Evolutionary conservation across 2,797 vertebrate species (phyloP).

Genomic region (Moxostoma hubbsi): DNA sequence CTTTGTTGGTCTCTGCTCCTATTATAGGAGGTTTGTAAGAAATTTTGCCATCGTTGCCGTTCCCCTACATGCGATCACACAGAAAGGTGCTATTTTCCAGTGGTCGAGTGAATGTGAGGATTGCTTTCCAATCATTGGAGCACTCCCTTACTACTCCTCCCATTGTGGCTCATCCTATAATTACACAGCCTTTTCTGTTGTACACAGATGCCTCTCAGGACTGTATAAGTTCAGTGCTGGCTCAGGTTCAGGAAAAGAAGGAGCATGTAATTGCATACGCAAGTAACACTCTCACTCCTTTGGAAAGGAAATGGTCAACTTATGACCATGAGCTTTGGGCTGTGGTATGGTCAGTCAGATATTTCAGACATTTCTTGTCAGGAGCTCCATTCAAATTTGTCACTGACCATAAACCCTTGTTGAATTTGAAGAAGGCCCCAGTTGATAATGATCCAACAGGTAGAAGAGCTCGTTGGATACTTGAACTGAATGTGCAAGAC

Average conservation of each 20-base stretch:
- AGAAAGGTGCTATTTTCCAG: conserved; percentile 27
- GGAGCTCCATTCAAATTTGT: background rate
- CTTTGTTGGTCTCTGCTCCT: too few species aligned
- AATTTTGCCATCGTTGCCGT: conserved; percentile 25
- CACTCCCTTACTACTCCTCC: conserved; percentile 19
- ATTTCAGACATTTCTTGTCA: conserved; percentile 3
- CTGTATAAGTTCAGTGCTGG: conserved; percentile 38
- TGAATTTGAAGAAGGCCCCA: background rate
- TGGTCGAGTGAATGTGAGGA: conserved; percentile 28
- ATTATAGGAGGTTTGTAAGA: conserved; percentile 44
- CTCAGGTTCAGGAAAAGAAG: conserved; percentile 10
- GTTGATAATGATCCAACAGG: conserved; percentile 3
- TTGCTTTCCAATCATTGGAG: conserved; percentile 26
- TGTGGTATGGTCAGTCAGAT: background rate
- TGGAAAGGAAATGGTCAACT: background rate
- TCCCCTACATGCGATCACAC: conserved; percentile 34
- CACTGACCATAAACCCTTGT: background rate
- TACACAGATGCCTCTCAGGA: conserved; percentile 45
- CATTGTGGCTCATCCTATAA: background rate
- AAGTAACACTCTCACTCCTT: background rate
- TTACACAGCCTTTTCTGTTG: conserved; percentile 20
- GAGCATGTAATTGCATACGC: background rate
- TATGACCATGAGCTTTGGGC: background rate
- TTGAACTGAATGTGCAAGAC: conserved; percentile 29
- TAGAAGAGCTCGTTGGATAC: conserved; percentile 8